Base-by-base conservation (phyloP, 2,888 invertebrate genomes). In the Drosophila subquinaria region DNA sequence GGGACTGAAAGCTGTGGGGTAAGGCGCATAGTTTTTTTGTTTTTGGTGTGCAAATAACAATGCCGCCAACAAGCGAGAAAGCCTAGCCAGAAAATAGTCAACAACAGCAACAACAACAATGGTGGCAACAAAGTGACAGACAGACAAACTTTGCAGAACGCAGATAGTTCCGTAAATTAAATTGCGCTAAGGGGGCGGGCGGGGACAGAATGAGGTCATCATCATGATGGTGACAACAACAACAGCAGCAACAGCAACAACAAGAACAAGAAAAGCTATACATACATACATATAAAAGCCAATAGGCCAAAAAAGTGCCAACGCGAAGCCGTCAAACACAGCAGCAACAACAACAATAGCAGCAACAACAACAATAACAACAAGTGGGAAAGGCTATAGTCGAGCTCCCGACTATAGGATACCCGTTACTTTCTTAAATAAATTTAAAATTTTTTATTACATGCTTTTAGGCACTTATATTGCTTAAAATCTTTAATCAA, bases 121-220 rank as follows among this genome's bases (percentile, higher is more conserved):
- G 23, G 13, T 20, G 23, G 43, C 74, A 70, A 79, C 83, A 81
- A 83, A 75, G 82, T 82, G 81, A 73, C 77, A 77, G 81, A 75
- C 77, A 77, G 85, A 81, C 85, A 82, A 83, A 83, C 66, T 83
- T 83, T 77, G 74, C 77, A 69, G 81, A 76, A 79, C 81, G 81
- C 82, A 79, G 86, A 86, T 85, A 85, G 84, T 79, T 87, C 79
- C 84, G 88, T 75, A 88, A 87, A 87, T 87, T 86, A 86, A 87
- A 87, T 88, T 87, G 86, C 81, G 79, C 80, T 55, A 68, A 86
- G 57, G 60, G 64, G 45, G 48, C 45, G 50, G 45, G 48, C 45
- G 50, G 63, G 52, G 50, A 71, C 76, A 82, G 79, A 87, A 88
- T 88, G 85, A 80, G 86, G 86, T 88, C 86, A 86, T 86, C 82